phyloP scores from a whole-genome alignment of 2,888 invertebrate genomes.

The Eledone cirrhosa region DNA sequence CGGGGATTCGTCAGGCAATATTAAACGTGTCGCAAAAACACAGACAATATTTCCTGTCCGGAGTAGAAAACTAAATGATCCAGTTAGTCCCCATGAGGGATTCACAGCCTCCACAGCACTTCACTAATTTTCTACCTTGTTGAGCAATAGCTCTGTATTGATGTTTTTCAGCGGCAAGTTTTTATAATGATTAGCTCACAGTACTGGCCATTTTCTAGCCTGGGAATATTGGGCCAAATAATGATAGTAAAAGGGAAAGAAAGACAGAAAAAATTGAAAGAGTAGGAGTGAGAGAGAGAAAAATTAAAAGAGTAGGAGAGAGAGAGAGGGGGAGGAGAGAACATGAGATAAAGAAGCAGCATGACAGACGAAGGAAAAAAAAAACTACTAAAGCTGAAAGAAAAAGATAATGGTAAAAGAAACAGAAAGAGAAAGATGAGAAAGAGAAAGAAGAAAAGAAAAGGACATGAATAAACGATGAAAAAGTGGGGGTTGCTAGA shows the following conservation, averaged over 20 bases:
- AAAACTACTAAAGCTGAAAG: no score
- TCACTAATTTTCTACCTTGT: conserved; percentile 41
- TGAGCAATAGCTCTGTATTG: conserved; percentile 41
- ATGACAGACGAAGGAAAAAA: no score
- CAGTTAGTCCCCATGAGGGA: not conserved
- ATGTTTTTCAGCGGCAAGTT: conserved; percentile 39
- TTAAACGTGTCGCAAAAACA: conserved; percentile 23
- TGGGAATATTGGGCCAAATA: conserved; percentile 11
- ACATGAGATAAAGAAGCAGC: no score
- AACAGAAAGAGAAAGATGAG: no score
- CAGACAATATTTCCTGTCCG: not conserved
- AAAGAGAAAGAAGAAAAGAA: no score
- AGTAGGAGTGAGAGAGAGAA: no score
- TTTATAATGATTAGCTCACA: conserved; percentile 41
- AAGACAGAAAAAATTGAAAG: no score
- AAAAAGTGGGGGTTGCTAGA: conserved; percentile 31
- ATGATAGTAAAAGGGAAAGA: no score
- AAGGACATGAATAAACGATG: conserved; percentile 12
- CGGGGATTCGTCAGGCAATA: conserved; percentile 9
- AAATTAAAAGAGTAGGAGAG: no score
- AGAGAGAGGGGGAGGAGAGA: no score
- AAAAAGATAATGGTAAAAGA: no score
- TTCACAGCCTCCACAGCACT: conserved; percentile 7
- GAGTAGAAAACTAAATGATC: conserved; percentile 6
- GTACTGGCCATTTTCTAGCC: conserved; percentile 28